Evolutionary conservation across 2,888 invertebrate genomes (phyloP), one percentile per base, ranked within the genome.

Genomic region (Atrina japonica): DNA sequence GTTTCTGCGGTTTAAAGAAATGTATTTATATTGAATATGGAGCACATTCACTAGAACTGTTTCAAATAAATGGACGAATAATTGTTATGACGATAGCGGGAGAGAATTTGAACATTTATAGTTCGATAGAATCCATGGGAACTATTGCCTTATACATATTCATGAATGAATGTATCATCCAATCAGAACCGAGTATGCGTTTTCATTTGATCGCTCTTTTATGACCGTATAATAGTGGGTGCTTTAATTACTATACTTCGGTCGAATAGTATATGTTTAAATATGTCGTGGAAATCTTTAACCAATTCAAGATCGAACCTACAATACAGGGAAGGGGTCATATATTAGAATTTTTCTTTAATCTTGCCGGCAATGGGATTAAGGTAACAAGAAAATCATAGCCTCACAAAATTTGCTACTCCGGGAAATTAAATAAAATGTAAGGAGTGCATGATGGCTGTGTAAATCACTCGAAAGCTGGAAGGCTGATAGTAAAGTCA

Each of bases 121-220:
- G 50, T 41, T 60, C 27, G 21, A 59, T 40, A 50, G 45, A 35
- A 41, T 59, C 41, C 21, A 50, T 29, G 56, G 47, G 78, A 63
- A 81, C 80, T 77, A 76, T 76, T 78, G 74, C 35, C 35, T 76
- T 52, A 78, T 81, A 73, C 70, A 81, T 81, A 81, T 81, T 81
- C 76, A 81, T 81, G 52, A 77, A 66, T 21, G 52, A 27, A 52
- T 53, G 61, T 27, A 64, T 56, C 52, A 53, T 58, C 56, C 80
- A 78, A 81, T 78, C 78, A 59, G 60, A 50, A 18, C 59, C 56
- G 56, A 49, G 66, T 49, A 56, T 58, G 49, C 58, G 27, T 41
- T 3, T 23, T 27, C 43, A 60, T 50, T 50, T 56, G 41, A 59
- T 59, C 18, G 67, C 43, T 59, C 59, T 52, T 25, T 67, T 59